Conservation (phyloP, 2,888 invertebrate species). For the Nematopogon swammerdamellus region DNA sequence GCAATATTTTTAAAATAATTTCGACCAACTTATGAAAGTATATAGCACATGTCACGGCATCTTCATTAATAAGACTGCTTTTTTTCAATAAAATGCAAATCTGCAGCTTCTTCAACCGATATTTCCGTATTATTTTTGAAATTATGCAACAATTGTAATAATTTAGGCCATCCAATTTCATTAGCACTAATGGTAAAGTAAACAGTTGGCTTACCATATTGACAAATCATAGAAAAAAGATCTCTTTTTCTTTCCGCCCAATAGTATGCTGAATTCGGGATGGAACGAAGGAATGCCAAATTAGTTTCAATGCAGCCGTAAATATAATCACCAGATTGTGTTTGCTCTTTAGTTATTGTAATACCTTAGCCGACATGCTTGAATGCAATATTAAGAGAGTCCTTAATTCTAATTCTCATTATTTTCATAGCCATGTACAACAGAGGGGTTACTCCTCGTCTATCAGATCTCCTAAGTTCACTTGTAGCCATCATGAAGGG, state of each 20-base stretch:
- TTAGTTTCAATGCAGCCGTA: conserved; percentile 20
- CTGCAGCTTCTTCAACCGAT: conserved; percentile 12
- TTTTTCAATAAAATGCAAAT: conserved; percentile 14
- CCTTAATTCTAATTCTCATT: conserved; percentile 9
- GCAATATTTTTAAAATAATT: conserved; percentile 15
- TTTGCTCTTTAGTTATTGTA: conserved; percentile 17
- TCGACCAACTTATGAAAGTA: conserved; percentile 25
- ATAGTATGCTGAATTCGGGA: conserved; percentile 26
- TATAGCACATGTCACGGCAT: conserved; percentile 20
- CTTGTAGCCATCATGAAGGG: conserved; percentile 10
- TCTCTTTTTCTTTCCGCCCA: conserved; percentile 25
- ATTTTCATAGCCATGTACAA: conserved; percentile 20
- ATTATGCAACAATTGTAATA: conserved; percentile 22
- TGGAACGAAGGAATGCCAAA: conserved; percentile 22
- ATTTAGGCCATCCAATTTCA: conserved; percentile 22
- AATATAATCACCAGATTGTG: conserved; percentile 20
- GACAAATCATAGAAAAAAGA: conserved; percentile 29
- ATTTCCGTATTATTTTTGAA: conserved; percentile 16
- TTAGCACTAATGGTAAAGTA: conserved; percentile 29
- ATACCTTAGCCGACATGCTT: conserved; percentile 17
- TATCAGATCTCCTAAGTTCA: conserved; percentile 18
- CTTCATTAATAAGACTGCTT: conserved; percentile 18
- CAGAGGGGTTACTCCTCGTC: conserved; percentile 19
- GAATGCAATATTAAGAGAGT: conserved; percentile 12
- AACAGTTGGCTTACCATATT: conserved; percentile 24